Evolutionary conservation across 2,113 vertebrate species (phyloP).

Genomic region (Benitochromis conjunctus): DNA sequence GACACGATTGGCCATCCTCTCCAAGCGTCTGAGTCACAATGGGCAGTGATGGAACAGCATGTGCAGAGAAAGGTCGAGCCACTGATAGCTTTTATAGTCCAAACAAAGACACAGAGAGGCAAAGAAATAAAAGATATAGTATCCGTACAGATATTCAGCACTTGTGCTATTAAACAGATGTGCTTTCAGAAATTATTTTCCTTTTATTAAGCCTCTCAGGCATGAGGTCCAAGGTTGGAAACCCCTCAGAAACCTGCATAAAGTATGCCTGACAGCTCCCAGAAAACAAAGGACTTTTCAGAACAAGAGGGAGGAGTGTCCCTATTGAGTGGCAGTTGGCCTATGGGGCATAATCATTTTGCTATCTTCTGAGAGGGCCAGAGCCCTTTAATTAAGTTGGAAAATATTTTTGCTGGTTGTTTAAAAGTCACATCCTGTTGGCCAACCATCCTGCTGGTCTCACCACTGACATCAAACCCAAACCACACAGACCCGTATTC

Average conservation of each 20-base stretch:
- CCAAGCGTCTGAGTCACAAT: conserved; percentile 43
- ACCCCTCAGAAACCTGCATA: conserved; percentile 15
- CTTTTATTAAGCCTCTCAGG: conserved; percentile 15
- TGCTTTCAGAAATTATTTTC: conserved; percentile 24
- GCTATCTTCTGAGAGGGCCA: neutral
- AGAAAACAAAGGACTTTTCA: conserved; percentile 36
- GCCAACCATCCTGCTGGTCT: neutral
- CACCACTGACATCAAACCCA: conserved; percentile 10
- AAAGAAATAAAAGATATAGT: neutral
- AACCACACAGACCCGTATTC: conserved; percentile 15
- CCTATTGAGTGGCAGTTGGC: conserved; percentile 29
- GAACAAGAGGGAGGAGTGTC: neutral
- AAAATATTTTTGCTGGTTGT: conserved; percentile 17
- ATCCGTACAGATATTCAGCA: neutral
- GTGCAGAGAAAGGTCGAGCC: neutral
- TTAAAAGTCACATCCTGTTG: conserved; percentile 16
- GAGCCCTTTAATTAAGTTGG: neutral
- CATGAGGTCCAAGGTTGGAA: conserved; percentile 28
- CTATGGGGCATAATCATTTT: conserved; percentile 8
- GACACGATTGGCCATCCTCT: conserved; percentile 20
- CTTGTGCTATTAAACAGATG: conserved; percentile 34
- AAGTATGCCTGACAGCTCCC: conserved; percentile 28
- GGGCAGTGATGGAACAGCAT: neutral
- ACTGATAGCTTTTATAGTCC: neutral
- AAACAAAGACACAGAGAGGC: neutral